These are phyloP conservation scores for Eulimnadia texana DNA, from an alignment of 1,140 invertebrate species.

Conservation along the genomic window DNA sequence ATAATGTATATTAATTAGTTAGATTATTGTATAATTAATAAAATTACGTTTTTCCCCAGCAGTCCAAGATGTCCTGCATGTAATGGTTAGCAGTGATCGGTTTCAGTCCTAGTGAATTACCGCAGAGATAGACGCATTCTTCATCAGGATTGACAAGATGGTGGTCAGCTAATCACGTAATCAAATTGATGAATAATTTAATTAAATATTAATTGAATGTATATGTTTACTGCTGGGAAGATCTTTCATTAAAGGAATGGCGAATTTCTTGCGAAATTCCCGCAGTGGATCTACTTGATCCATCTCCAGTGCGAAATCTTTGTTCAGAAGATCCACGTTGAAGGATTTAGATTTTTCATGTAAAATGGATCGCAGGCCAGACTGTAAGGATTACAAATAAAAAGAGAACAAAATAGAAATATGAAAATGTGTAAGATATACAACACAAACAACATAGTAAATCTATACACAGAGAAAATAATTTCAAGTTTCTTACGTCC, in stretches of 20 bases:
- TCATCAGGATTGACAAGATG: conserved; percentile 28
- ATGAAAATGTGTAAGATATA: too few relatives aligned
- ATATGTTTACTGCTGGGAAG: conserved; percentile 30
- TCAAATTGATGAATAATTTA: too few relatives aligned
- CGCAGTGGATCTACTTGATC: conserved; percentile 29
- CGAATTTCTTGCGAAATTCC: conserved; percentile 28
- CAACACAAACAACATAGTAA: too few relatives aligned
- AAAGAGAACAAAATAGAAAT: too few relatives aligned
- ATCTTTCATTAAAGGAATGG: conserved; percentile 32
- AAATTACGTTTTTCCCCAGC: conserved; percentile 36
- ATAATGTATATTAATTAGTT: too few relatives aligned
- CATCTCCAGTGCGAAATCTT: conserved; percentile 30
- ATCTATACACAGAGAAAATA: too few relatives aligned
- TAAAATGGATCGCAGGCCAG: too few relatives aligned
- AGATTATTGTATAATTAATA: too few relatives aligned
- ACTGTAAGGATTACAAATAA: too few relatives aligned
- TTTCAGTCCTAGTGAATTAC: conserved; percentile 40
- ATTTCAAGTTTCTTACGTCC: too few relatives aligned
- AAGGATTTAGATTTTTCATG: too few relatives aligned
- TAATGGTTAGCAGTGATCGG: conserved; percentile 29
- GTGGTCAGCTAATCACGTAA: conserved; percentile 24
- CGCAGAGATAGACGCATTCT: conserved; percentile 40
- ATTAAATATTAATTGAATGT: neutral
- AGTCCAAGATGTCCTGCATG: conserved; percentile 31
- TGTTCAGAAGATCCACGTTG: neutral